phyloP scores from a whole-genome alignment of 1,140 invertebrate species.

The Drosophila novamexicana region DNA sequence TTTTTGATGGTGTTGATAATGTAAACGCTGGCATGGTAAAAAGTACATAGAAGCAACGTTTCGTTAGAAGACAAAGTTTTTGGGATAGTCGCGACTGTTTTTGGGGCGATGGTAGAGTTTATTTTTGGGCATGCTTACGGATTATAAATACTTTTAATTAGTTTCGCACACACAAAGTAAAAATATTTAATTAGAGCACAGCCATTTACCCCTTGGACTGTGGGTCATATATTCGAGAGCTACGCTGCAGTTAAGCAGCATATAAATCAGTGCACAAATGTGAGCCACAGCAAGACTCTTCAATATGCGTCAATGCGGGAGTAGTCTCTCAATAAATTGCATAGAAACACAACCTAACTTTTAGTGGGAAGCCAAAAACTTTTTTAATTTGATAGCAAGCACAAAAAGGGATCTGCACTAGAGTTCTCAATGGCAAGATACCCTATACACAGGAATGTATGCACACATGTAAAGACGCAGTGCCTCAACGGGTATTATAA shows the following conservation, averaged over 20 bases:
- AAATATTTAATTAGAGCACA: slow-evolving; percentile 69
- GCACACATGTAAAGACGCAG: too few relatives aligned
- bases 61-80: slow-evolving; percentile 68
- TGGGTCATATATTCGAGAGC: slow-evolving; percentile 22
- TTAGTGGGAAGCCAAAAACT: slow-evolving; percentile 63
- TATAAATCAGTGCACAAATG: slow-evolving; percentile 41
- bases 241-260: slow-evolving; percentile 35
- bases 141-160: slow-evolving; percentile 82
- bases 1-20: slow-evolving; percentile 22
- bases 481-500: too few relatives aligned
- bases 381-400: slow-evolving; percentile 67
- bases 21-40: background rate
- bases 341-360: slow-evolving; percentile 66
- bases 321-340: slow-evolving; percentile 70
- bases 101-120: slow-evolving; percentile 44
- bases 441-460: background rate
- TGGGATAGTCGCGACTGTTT: background rate
- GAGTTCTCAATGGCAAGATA: background rate
- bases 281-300: slow-evolving; percentile 24
- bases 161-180: slow-evolving; percentile 66
- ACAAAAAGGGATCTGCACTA: background rate
- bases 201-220: slow-evolving; percentile 42
- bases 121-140: slow-evolving; percentile 74
- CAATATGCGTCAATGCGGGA: slow-evolving; percentile 64
- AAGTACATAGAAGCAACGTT: slow-evolving; percentile 4